These are phyloP conservation scores for Crenuchus spilurus DNA, from an alignment of 2,797 vertebrate species.

Conservation along the genomic window DNA sequence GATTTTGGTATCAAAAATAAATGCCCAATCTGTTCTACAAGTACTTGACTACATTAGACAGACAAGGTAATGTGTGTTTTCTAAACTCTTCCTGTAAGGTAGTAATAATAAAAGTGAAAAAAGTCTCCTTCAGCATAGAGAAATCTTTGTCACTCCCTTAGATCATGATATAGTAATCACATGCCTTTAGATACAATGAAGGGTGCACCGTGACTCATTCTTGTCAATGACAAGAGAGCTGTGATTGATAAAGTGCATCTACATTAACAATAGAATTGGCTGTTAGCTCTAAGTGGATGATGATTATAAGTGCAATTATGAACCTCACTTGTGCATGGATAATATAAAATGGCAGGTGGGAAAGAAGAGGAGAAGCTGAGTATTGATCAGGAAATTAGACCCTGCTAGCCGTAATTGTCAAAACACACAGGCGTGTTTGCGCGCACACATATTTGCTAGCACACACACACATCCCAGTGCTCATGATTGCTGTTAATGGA, in stretches of 20 bases:
- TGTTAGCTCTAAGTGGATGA: constrained; percentile 12
- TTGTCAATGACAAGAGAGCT: not conserved
- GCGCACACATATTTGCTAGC: too few relatives aligned
- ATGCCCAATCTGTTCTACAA: too few relatives aligned
- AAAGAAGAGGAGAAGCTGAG: not conserved
- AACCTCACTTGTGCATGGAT: not conserved
- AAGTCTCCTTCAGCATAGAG: too few relatives aligned
- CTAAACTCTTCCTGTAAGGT: too few relatives aligned
- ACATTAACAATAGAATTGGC: not conserved
- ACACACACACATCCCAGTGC: constrained; percentile 10
- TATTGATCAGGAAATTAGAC: constrained; percentile 29
- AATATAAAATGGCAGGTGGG: constrained; percentile 1
- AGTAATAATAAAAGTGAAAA: too few relatives aligned
- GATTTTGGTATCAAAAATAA: too few relatives aligned
- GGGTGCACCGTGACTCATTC: not conserved
- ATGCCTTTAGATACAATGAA: not conserved
- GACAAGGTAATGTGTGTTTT: too few relatives aligned
- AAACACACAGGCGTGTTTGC: too few relatives aligned
- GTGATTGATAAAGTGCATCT: not conserved
- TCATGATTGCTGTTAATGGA: constrained; percentile 30
- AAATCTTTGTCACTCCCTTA: too few relatives aligned
- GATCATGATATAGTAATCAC: not conserved
- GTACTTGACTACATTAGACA: too few relatives aligned
- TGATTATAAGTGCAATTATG: constrained; percentile 20
- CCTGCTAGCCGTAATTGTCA: constrained; percentile 11